Base-by-base conservation (phyloP, 2,888 invertebrate genomes). In the Crocallis elinguaria region DNA sequence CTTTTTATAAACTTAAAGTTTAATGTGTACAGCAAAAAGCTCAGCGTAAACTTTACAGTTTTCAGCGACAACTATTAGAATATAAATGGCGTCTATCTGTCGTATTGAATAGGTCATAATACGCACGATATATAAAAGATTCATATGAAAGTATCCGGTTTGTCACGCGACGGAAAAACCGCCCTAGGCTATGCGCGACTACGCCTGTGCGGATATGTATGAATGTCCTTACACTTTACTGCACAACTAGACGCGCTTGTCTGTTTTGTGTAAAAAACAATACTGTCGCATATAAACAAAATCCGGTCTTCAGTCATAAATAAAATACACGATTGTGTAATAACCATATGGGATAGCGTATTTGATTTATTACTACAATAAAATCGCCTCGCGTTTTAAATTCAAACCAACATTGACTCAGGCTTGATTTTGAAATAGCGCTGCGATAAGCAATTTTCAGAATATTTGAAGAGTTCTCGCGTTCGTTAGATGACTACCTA, bases 161-260 rank as follows among this genome's bases (percentile, higher is more conserved):
- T 42, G 67, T 66, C 69, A 73, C 69, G 69, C 68, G 55, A 71
- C 49, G 64, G 66, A 63, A 72, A 73, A 68, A 48, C 68, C 67
- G 57, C 69, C 63, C 62, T 56, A 64, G 54, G 57, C 39, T n/a
- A n/a, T n/a, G 44, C 43, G 48, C 41, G 45, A 51, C 35, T 35
- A 55, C 53, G 57, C 38, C 53, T 49, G 49, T 49, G 44, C 41
- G 45, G 58, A 53, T 57, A 54, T 44, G 50, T 58, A 52, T 63
- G 60, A 54, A 59, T 55, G 54, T 57, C 51, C 55, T 50, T 49
- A 55, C 61, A 57, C 45, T 42, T 29, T 44, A 19, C 50, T 48
- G 45, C 37, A 42, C 48, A 54, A 33, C 42, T 44, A 38, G 33
- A 50, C 43, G 4, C 37, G 32, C 33, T 43, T 43, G 32, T 48